Percentiles rank a stretch among this genome's conserved stretches.
Conservation (phyloP, 2,113 vertebrate species). For the Bungarus multicinctus region DNA sequence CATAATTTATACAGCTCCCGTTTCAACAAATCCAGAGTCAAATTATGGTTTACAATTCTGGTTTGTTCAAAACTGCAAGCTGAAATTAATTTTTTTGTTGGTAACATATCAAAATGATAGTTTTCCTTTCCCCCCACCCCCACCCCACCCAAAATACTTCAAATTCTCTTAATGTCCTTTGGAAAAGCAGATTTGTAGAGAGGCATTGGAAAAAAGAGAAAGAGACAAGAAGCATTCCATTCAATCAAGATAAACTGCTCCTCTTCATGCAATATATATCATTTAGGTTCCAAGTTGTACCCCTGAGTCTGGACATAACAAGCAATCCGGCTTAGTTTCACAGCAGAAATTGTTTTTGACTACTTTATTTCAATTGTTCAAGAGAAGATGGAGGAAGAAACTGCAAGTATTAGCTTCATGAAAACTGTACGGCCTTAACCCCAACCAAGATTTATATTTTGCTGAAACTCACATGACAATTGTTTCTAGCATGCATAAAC, state of each 20-base stretch:
- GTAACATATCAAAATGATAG: neutral
- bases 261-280: neutral
- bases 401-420: neutral
- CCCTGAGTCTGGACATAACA: neutral
- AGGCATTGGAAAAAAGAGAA: neutral
- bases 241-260: neutral
- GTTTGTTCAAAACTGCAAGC: neutral
- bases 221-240: neutral
- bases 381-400: neutral
- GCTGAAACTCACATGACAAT: neutral
- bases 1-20: neutral
- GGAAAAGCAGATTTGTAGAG: neutral
- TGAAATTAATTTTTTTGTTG: neutral
- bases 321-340: neutral
- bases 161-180: neutral
- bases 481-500: neutral
- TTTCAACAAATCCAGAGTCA: neutral
- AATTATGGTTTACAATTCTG: neutral
- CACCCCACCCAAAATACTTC: neutral
- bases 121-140: no score
- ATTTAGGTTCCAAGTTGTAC: neutral
- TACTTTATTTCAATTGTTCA: neutral
- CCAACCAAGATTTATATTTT: neutral
- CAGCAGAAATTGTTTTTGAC: neutral
- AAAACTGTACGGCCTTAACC: neutral